These are phyloP conservation scores for Babyrousa celebensis DNA, from an alignment of 2,797 vertebrate species.

Conservation along the genomic window DNA sequence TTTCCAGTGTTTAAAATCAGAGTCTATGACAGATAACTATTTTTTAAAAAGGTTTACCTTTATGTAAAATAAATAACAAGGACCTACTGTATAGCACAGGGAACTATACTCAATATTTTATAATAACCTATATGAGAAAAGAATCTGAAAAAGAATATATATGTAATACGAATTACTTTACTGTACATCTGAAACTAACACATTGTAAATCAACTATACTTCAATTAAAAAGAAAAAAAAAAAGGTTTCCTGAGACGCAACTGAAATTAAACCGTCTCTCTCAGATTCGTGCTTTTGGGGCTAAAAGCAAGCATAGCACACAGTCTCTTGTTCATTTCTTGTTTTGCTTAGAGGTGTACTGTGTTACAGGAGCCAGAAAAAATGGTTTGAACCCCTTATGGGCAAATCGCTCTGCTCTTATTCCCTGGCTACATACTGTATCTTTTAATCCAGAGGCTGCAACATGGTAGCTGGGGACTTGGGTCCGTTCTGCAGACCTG, in stretches of 20 bases:
- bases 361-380: constrained; percentile 23
- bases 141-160: too few species aligned
- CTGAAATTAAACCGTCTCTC: neutral
- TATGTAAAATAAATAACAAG: too few species aligned
- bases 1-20: constrained; percentile 46
- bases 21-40: too few species aligned
- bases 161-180: too few species aligned
- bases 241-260: constrained; percentile 24
- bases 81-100: too few species aligned
- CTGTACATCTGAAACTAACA: too few species aligned
- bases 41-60: too few species aligned
- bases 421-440: neutral
- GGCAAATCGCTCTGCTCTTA: neutral
- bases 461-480: accelerated
- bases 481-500: neutral
- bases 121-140: too few species aligned
- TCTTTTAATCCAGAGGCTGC: neutral
- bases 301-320: neutral
- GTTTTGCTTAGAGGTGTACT: neutral
- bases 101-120: too few species aligned
- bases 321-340: constrained; percentile 11
- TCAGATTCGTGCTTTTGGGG: neutral
- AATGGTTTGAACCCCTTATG: neutral
- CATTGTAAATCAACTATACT: too few species aligned
- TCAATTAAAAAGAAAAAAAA: neutral